A percentile compares a stretch with the other conserved stretches of the same genome.
These are phyloP conservation scores for Paramormyrops kingsleyae DNA, from an alignment of 2,113 vertebrate genomes.

Conservation along the genomic window DNA sequence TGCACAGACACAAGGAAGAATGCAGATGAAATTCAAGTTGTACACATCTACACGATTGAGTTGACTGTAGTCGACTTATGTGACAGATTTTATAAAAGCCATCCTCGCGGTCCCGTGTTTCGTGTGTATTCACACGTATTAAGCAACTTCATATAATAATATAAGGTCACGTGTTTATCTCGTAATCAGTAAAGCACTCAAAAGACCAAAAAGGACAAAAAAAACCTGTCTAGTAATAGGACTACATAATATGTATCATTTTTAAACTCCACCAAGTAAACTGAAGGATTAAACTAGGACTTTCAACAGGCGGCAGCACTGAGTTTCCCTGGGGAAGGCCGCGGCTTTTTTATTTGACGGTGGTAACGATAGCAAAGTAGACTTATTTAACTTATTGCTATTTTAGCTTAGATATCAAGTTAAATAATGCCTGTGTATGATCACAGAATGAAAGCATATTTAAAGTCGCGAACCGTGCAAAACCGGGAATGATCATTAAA, in stretches of 20 bases:
- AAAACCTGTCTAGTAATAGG: background rate
- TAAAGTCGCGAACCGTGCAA: background rate
- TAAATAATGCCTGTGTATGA: background rate
- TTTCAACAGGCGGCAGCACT: conserved; percentile 21
- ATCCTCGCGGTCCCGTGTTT: background rate
- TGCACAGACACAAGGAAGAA: background rate
- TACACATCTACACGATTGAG: background rate
- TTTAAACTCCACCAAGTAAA: background rate
- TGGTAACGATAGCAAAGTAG: background rate
- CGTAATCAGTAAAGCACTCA: background rate
- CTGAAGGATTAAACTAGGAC: background rate
- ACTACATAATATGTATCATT: background rate
- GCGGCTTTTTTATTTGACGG: background rate
- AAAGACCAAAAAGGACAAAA: background rate
- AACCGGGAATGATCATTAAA: background rate
- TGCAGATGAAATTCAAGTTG: background rate
- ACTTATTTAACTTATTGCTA: background rate
- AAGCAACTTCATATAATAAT: background rate
- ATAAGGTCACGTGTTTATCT: background rate
- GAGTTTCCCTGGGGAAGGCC: background rate
- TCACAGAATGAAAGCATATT: background rate
- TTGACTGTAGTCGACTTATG: background rate
- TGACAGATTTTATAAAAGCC: background rate
- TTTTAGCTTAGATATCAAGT: background rate
- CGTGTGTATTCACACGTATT: background rate